phyloP scores from a whole-genome alignment of 2,797 vertebrate species.

The Octomys mimax region DNA sequence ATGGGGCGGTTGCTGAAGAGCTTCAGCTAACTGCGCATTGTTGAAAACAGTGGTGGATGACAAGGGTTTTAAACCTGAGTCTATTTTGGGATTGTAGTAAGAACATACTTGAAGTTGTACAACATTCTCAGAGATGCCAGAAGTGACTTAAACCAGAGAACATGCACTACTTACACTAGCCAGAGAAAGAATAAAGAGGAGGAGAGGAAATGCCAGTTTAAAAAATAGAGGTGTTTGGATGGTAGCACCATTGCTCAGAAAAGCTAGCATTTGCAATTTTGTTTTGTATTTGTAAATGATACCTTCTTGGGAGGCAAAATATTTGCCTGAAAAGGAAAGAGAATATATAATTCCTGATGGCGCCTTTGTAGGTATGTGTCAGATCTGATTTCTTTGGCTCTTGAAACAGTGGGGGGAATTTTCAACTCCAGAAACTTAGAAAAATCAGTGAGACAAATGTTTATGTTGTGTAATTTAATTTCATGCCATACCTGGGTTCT shows the following conservation, averaged over 20 bases:
- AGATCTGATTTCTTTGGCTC: constrained; percentile 25
- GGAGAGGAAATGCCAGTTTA: constrained; percentile 7
- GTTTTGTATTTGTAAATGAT: constrained; percentile 58
- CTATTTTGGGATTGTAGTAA: background rate
- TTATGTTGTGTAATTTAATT: constrained; percentile 43
- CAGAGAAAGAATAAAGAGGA: background rate
- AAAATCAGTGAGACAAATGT: constrained; percentile 4
- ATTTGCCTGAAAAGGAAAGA: constrained; percentile 5
- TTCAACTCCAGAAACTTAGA: constrained; percentile 29
- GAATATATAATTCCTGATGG: background rate
- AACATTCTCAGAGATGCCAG: background rate
- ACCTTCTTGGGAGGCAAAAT: constrained; percentile 65
- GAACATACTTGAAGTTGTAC: background rate
- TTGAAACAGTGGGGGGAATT: constrained; percentile 18
- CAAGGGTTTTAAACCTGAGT: background rate
- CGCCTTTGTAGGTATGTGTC: constrained; percentile 26
- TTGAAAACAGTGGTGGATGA: background rate
- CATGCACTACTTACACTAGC: background rate
- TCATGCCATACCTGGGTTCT: background rate
- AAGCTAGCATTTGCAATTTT: constrained; percentile 53
- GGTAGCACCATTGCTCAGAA: background rate
- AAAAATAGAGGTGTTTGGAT: background rate
- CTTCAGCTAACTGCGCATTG: background rate
- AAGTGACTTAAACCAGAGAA: background rate
- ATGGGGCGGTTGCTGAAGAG: background rate